Base-by-base conservation (phyloP, 92 coral and sea anemone genomes). In the Heteractis magnifica region DNA sequence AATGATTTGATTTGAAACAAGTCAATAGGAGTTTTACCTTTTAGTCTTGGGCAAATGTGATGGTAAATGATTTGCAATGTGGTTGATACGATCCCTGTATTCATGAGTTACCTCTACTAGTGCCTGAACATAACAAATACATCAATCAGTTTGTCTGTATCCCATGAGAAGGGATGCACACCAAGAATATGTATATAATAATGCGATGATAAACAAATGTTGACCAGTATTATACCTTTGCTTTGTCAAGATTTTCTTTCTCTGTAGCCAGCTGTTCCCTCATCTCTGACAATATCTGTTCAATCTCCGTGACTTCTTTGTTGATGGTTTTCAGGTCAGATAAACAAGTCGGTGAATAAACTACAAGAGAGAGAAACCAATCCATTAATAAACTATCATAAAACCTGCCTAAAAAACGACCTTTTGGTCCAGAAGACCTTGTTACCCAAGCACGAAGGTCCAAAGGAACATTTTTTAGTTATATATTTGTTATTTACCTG, bases 21-120 rank as follows among this genome's bases (percentile, higher is more conserved):
- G 71, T 8, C 3, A 8, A 16, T 19, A 6, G 51, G 44, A 56
- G 34, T 12, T 48, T 64, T 76, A 87, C 90, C 88, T 76, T 80
- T 83, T 79, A 4, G 75, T 44, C 10, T 93, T 93, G 65, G 98
- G 98, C 10, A 95, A 87, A 77, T 96, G 98, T 18, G 91, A 51
- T 4, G 99, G 99, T n/a, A 96, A 88, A 73, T 94, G 88, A 26
- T 88, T 77, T 56, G 92, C 51, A 53, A 92, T 88, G 62, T 94
- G 92, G 49, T 91, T 85, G 49, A 89, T 85, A 71, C 97, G 86
- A 49, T 90, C 94, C 16, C 86, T 77, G 81, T 88, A 90, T 21
- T 89, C 84, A 49, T 77, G 70, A 51, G 88, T 82, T 83, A 84
- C 71, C 2, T 81, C 89, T 79, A 87, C 82, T 49, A 96, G 83